Evolutionary conservation across 2,888 invertebrate species (phyloP), one percentile per base, ranked within the genome.

Genomic region (Parthenolecanium corni): DNA sequence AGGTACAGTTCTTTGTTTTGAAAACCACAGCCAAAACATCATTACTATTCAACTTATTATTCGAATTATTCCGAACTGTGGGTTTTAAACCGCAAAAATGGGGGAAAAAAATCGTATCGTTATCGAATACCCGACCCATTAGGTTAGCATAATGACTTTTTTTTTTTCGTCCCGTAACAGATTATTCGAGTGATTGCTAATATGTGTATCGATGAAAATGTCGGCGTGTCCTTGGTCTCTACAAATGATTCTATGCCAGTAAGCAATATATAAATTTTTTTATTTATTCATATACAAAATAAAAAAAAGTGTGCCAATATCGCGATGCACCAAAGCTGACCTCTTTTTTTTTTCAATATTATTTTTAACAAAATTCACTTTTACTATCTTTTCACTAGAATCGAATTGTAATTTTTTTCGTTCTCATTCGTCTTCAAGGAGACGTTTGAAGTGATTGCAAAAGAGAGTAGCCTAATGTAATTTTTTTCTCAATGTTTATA

Each of bases 121-220:
- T 52, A 53, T 2, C 38, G 3, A 53, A 53, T 36, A 24, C 58
- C 9, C 31, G 31, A 31, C 9, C 31, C 9, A 9, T 31, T 31
- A n/a, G 31, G 31, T 31, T 31, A 31, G 31, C 31, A 31, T 31
- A 31, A 31, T 31, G 31, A 31, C 5, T 31, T 31, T 31, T 31
- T 31, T n/a, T n/a, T n/a, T n/a, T n/a, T n/a, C n/a, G 9, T 31
- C 31, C 31, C 31, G 67, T 71, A 72, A 31, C 72, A 80, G 84
- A 81, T 85, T 47, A 82, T 90, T 16, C 80, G 91, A 4, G 85
- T 91, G n/a, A 77, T 91, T 24, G 90, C 90, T 2, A 91, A 91
- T 71, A 79, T 90, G 72, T 85, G 88, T 65, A 82, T 91, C 65
- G 82, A 86, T 69, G 81, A 84, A 47, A 80, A 82, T 51, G 86